A percentile compares a stretch with the other conserved stretches of the same genome.
These are phyloP conservation scores for Philopotamus ludificatus DNA, from an alignment of 1,140 invertebrate genomes.

Conservation along the genomic window DNA sequence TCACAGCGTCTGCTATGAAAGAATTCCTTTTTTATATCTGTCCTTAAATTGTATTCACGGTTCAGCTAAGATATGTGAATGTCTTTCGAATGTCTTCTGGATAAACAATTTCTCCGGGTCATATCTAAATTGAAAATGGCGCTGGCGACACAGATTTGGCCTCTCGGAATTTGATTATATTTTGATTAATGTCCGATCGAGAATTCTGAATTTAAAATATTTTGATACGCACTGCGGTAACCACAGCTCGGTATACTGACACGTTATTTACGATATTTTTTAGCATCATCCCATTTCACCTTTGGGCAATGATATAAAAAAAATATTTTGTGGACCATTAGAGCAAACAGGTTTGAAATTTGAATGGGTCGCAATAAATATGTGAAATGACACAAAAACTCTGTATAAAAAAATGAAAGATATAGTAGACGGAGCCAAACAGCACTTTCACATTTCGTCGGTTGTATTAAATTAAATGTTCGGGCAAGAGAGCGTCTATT, in stretches of 20 bases:
- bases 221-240: too few species aligned
- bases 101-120: too few species aligned
- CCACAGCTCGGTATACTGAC: too few species aligned
- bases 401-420: not conserved
- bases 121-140: too few species aligned
- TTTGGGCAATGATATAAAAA: not conserved
- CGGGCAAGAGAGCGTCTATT: too few species aligned
- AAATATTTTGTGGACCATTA: conserved; percentile 17
- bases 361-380: conserved; percentile 13
- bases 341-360: conserved; percentile 18
- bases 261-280: not conserved
- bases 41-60: not conserved
- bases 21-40: conserved; percentile 20
- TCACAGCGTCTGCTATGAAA: not conserved
- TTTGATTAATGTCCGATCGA: too few species aligned
- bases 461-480: conserved; percentile 22
- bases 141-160: too few species aligned
- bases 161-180: too few species aligned
- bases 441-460: not conserved
- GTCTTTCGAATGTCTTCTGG: not conserved
- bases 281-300: not conserved
- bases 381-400: not conserved
- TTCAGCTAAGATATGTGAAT: not conserved
- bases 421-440: not conserved
- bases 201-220: too few species aligned